Evolutionary conservation across 2,113 vertebrate genomes (phyloP).

Genomic region (Panthera leo): DNA sequence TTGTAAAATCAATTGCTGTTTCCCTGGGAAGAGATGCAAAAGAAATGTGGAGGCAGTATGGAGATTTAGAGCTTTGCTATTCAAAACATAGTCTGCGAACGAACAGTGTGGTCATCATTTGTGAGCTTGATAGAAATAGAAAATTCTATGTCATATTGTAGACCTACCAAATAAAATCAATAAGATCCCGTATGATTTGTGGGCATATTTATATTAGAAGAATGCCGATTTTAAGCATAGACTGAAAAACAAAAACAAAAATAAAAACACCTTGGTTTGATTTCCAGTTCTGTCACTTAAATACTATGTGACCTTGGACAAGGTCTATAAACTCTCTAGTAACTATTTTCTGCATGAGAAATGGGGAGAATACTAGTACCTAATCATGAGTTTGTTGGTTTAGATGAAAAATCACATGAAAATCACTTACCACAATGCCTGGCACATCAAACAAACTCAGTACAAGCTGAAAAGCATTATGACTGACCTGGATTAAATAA

Average conservation of each 20-base stretch:
- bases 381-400: not conserved
- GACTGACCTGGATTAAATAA: not conserved
- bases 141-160: not conserved
- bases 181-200: not conserved
- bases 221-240: not conserved
- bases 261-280: not conserved
- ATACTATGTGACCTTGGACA: not conserved
- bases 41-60: not conserved
- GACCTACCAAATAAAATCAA: not conserved
- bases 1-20: not conserved
- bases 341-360: not conserved
- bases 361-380: not conserved
- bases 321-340: not conserved
- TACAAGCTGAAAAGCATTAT: not conserved
- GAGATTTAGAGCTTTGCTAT: not conserved
- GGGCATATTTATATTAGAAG: not conserved
- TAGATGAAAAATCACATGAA: not conserved
- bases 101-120: not conserved
- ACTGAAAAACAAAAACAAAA: too few relatives aligned
- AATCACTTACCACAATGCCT: not conserved
- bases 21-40: not conserved
- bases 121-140: not conserved
- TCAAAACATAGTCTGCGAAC: not conserved
- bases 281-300: not conserved
- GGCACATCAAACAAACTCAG: not conserved